These are phyloP conservation scores for Nezara viridula DNA, from an alignment of 2,888 invertebrate genomes.

Conservation along the genomic window DNA sequence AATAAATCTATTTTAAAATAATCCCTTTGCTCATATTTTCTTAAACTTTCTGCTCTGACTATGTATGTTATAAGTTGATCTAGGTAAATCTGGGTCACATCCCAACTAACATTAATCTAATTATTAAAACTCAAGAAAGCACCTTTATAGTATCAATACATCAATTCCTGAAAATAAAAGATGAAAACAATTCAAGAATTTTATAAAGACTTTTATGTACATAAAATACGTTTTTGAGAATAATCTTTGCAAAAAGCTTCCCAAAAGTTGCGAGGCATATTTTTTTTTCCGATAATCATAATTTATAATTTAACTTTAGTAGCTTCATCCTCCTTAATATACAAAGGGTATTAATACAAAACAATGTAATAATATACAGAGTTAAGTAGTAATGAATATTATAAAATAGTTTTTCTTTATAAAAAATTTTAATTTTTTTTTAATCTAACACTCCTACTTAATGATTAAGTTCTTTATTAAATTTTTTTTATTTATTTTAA, in stretches of 20 bases:
- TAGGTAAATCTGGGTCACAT: slow-evolving; percentile 58
- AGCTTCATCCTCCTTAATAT: slow-evolving; percentile 20
- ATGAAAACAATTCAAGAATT: not conserved
- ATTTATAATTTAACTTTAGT: not conserved
- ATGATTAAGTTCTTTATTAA: not conserved
- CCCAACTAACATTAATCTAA: slow-evolving; percentile 12
- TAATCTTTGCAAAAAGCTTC: slow-evolving; percentile 46
- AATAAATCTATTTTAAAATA: slow-evolving; percentile 8
- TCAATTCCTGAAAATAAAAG: slow-evolving; percentile 45
- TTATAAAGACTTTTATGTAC: not conserved
- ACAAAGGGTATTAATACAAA: not conserved
- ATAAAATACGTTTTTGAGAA: slow-evolving; percentile 32
- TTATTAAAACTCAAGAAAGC: slow-evolving; percentile 32
- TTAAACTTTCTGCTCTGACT: not conserved
- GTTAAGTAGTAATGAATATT: not conserved
- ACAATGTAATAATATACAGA: not conserved
- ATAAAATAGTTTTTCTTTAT: not conserved
- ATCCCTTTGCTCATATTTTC: not conserved
- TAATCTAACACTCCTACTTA: not conserved
- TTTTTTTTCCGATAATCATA: slow-evolving; percentile 46
- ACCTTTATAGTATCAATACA: slow-evolving; percentile 47
- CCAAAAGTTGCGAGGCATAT: slow-evolving; percentile 47
- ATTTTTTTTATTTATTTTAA: not conserved
- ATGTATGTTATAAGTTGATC: slow-evolving; percentile 52
- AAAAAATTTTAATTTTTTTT: not conserved